These are phyloP conservation scores for Crossaster papposus DNA, from an alignment of 53 echinoderm and acorn worm species.

Conservation along the genomic window DNA sequence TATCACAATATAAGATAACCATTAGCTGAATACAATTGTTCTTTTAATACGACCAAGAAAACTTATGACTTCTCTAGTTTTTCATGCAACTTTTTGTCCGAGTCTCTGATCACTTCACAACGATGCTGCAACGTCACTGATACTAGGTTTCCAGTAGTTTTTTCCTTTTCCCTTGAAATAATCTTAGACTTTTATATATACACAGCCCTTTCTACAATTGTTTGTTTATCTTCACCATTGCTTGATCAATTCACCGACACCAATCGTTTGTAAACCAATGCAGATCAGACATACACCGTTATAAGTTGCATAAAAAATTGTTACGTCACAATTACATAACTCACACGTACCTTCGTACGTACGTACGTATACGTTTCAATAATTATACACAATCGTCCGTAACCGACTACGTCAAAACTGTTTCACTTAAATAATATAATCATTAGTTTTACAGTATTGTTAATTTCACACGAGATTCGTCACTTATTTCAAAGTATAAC, in stretches of 20 bases:
- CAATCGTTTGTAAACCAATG: conserved; percentile 18
- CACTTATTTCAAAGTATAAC: conserved; percentile 18
- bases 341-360: no score
- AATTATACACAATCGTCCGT: conserved; percentile 44
- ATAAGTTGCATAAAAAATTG: conserved; percentile 40
- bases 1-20: neutral
- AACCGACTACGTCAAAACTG: conserved; percentile 35
- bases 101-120: neutral
- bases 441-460: neutral
- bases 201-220: neutral
- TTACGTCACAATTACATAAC: conserved; percentile 46
- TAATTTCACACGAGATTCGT: conserved; percentile 24
- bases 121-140: neutral
- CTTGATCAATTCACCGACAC: neutral
- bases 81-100: neutral
- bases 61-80: neutral
- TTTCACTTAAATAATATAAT: conserved; percentile 7
- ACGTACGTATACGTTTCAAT: conserved; percentile 20
- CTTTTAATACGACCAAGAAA: neutral
- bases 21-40: neutral
- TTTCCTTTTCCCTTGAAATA: neutral
- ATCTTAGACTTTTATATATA: no score
- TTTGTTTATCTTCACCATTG: neutral
- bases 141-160: neutral
- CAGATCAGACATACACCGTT: conserved; percentile 36